A percentile compares a stretch with the other conserved stretches of the same genome.
These are phyloP conservation scores for Hycleus phaleratus DNA, from an alignment of 1,140 invertebrate genomes.

Conservation along the genomic window DNA sequence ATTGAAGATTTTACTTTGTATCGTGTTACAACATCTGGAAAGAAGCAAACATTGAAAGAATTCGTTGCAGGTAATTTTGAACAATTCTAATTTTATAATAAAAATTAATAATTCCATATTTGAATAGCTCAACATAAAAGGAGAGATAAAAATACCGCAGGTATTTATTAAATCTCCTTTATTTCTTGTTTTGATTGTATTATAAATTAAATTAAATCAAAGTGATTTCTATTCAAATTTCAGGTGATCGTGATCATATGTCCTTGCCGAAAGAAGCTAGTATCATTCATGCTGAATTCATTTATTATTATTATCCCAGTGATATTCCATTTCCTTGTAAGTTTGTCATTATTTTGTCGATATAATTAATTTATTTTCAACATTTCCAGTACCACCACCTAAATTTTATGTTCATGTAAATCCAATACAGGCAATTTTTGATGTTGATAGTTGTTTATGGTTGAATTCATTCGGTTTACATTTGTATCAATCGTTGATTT, in stretches of 20 bases:
- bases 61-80: slow-evolving; percentile 63
- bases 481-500: slow-evolving; percentile 64
- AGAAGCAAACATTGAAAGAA: slow-evolving; percentile 63
- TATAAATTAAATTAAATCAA: background rate
- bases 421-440: slow-evolving; percentile 78
- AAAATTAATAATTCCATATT: slow-evolving; percentile 6
- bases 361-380: background rate
- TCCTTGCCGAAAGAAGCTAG: slow-evolving; percentile 81
- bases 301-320: slow-evolving; percentile 94
- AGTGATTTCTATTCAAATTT: slow-evolving; percentile 6
- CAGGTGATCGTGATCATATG: slow-evolving; percentile 76
- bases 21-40: slow-evolving; percentile 69
- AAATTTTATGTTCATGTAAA: slow-evolving; percentile 88
- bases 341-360: slow-evolving; percentile 27
- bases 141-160: slow-evolving; percentile 40
- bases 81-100: background rate
- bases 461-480: slow-evolving; percentile 88
- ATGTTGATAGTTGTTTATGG: slow-evolving; percentile 82
- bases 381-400: slow-evolving; percentile 75
- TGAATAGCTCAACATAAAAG: slow-evolving; percentile 46
- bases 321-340: slow-evolving; percentile 87
- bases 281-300: slow-evolving; percentile 89
- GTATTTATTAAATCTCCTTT: slow-evolving; percentile 14
- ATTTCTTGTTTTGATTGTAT: background rate
- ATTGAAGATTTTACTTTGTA: slow-evolving; percentile 83